Base-by-base conservation (phyloP, 2,888 invertebrate species). In the Hypomecis punctinalis region DNA sequence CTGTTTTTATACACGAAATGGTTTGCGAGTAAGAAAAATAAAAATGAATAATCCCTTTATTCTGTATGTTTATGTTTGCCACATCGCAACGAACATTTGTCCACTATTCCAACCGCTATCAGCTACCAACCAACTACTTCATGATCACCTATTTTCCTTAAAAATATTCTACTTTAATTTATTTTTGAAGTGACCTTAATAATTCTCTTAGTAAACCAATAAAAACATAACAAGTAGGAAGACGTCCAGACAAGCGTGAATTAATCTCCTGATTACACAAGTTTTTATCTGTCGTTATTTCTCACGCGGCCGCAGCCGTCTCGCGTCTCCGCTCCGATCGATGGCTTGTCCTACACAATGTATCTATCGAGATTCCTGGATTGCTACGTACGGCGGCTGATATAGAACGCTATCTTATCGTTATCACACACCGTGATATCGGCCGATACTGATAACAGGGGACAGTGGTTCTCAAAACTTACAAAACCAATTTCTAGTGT, bases 401-500 rank as follows among this genome's bases (percentile, higher is more conserved):
- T 65, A 43, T 63, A 60, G 63, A 48, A 51, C 51, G 23, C 51
- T 67, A 75, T 73, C 68, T 80, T 78, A 81, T 82, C 78, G 56
- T 49, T 58, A 62, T 61, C 37, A 45, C 54, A 53, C 66, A 67
- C 64, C 55, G 37, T 73, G 70, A 73, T 77, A 73, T 72, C 67
- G 58, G 63, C 74, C 72, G 76, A 75, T 73, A 72, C 65, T 71
- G 86, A 86, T 85, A 85, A 79, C 70, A 46, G 5, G 40, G 56
- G 53, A 37, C 76, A 51, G 56, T 23, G 84, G 54, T 54, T 77
- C 81, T 73, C 83, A 87, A 88, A 83, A 76, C 78, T 71, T 71
- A 35, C 51, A 0, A 9, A 40, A 40, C 8, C 10, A 9, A 9
- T 40, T 10, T 10, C 10, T 40, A 40, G 8, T 40, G 10, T 7